phyloP scores from a whole-genome alignment of 2,797 vertebrate species.

The Dendrocincla fuliginosa region DNA sequence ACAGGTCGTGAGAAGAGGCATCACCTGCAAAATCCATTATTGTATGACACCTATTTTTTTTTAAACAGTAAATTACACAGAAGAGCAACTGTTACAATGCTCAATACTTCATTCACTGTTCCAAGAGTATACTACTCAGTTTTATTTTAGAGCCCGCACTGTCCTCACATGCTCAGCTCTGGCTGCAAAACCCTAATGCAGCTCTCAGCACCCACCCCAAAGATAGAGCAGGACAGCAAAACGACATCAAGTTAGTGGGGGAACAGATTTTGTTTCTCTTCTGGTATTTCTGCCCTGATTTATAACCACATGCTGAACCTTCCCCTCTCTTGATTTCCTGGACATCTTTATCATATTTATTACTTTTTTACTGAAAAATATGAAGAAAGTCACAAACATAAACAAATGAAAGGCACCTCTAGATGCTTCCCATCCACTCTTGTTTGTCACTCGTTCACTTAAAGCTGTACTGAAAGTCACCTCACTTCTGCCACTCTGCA shows the following conservation, averaged over 20 bases:
- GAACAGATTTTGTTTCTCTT: background rate
- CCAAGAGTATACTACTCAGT: rapidly evolving
- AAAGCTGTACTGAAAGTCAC: background rate
- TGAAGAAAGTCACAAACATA: background rate
- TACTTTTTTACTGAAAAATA: background rate
- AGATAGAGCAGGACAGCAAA: background rate
- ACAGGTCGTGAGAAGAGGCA: background rate
- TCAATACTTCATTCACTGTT: background rate
- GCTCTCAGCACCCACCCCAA: background rate
- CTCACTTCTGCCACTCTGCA: background rate
- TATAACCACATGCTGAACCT: background rate
- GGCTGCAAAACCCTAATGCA: background rate
- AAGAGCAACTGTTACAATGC: background rate
- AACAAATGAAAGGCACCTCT: background rate
- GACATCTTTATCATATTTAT: background rate
- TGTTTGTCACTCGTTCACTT: background rate
- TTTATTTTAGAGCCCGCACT: background rate
- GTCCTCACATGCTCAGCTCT: rapidly evolving
- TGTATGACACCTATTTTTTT: background rate
- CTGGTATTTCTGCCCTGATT: background rate
- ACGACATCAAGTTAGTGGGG: rapidly evolving
- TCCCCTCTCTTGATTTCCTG: background rate
- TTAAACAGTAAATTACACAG: background rate
- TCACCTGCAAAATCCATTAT: rapidly evolving
- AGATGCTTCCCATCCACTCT: background rate